Conservation (phyloP, 2,797 vertebrate genomes). For the Erpetoichthys calabaricus region DNA sequence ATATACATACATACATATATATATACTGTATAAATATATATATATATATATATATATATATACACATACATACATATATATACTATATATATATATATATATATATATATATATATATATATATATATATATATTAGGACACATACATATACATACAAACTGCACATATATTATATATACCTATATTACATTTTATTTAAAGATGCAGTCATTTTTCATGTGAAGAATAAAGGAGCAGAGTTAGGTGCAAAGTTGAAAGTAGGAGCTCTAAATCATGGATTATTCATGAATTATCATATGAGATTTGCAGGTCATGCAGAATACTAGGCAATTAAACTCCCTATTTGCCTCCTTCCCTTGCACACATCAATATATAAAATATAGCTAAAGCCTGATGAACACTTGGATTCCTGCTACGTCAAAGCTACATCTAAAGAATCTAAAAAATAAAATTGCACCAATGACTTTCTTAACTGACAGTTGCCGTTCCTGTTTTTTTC, state of each 20-base stretch:
- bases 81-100: too few relatives aligned
- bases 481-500: not conserved
- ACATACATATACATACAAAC: too few relatives aligned
- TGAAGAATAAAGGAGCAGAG: too few relatives aligned
- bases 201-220: too few relatives aligned
- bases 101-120: too few relatives aligned
- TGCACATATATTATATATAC: too few relatives aligned
- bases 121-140: too few relatives aligned
- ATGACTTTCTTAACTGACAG: not conserved
- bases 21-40: too few relatives aligned
- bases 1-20: too few relatives aligned
- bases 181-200: too few relatives aligned
- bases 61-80: too few relatives aligned
- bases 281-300: constrained; percentile 1
- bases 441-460: not conserved
- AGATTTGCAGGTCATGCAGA: constrained; percentile 1
- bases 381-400: not conserved
- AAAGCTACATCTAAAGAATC: not conserved
- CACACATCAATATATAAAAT: not conserved
- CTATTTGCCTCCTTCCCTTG: not conserved
- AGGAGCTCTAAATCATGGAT: constrained; percentile 9
- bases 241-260: constrained; percentile 9
- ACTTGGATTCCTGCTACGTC: not conserved
- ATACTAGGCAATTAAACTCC: not conserved
- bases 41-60: too few relatives aligned